Base-by-base conservation (phyloP, 2,797 vertebrate species). In the Xiphorhynchus erythropygius region DNA sequence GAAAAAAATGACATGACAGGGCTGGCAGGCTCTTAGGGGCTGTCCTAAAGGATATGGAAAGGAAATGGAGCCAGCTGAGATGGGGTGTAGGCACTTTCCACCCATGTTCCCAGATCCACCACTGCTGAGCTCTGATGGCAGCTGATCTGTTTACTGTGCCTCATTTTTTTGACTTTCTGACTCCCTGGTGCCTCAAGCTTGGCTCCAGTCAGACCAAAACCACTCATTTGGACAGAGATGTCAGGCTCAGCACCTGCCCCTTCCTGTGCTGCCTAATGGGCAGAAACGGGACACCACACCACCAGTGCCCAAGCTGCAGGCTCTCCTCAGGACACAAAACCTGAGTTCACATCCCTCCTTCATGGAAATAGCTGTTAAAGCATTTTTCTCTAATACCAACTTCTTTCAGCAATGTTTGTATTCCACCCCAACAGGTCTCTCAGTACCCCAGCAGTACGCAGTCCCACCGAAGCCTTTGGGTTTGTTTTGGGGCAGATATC, bases 311-410 rank as follows among this genome's bases (percentile, higher is more conserved):
- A 71, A 49, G 35, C 16, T 84, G 32, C 42, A 62, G 57, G 30
- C 10, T 55, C 11, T 69, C 32, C 49, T 81, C 56, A 21, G 33
- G 24, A 46, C 33, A 24, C 18, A 82, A 74, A 75, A 49, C 15
- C 13, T 8, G 22, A 18, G 17, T 60, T 89, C 49, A 52, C 25
- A 35, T 14, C 28, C 33, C 27, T 87, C 17, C 30, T 18, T 13
- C 15, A 17, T 10, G 5, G n/a, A 32, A 73, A 52, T 2, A 71
- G 13, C 41, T 27, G 6, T 57, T 55, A n/a, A 39, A 81, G 5
- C 6, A 3, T 13, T 85, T 47, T 35, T 0, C 16, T 52, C 17
- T 30, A 27, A 2, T 18, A 5, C 12, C 35, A 33, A 1, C 24
- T 60, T 52, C 35, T 33, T 53, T 41, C 23, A 64, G 11, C 24